Conservation (phyloP, 2,797 vertebrate genomes). For the Lutjanus argentimaculatus region DNA sequence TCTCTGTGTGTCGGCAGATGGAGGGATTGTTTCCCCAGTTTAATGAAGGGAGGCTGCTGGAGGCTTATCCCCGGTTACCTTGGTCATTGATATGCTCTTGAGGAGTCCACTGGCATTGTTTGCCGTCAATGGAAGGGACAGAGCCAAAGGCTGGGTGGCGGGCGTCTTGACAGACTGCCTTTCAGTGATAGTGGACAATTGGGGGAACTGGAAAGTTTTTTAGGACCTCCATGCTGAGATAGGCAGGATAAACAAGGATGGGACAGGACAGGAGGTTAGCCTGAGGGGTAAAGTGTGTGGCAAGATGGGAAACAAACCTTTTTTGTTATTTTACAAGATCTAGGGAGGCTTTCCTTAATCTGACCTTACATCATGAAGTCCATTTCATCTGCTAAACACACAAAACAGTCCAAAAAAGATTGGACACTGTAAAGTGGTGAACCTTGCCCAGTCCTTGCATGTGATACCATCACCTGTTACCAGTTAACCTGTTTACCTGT, state of each 20-base stretch:
- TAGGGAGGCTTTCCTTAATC: background rate
- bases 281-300: background rate
- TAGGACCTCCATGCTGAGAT: constrained; percentile 35
- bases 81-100: constrained; percentile 77
- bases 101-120: constrained; percentile 70
- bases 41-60: constrained; percentile 69
- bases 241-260: constrained; percentile 13
- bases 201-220: constrained; percentile 24
- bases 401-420: background rate
- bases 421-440: too few species aligned
- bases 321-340: background rate
- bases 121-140: constrained; percentile 49
- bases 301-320: background rate
- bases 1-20: constrained; percentile 77
- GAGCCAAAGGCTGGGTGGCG: constrained; percentile 52
- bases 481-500: too few species aligned
- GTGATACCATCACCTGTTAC: too few species aligned
- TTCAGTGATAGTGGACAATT: constrained; percentile 32
- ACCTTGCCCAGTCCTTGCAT: too few species aligned
- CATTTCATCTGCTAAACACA: background rate
- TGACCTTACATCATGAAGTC: background rate
- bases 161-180: constrained; percentile 52
- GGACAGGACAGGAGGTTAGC: background rate
- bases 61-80: constrained; percentile 66
- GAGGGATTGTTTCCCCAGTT: constrained; percentile 73